Evolutionary conservation across 2,888 invertebrate genomes (phyloP).

Genomic region (Nomada fucata): DNA sequence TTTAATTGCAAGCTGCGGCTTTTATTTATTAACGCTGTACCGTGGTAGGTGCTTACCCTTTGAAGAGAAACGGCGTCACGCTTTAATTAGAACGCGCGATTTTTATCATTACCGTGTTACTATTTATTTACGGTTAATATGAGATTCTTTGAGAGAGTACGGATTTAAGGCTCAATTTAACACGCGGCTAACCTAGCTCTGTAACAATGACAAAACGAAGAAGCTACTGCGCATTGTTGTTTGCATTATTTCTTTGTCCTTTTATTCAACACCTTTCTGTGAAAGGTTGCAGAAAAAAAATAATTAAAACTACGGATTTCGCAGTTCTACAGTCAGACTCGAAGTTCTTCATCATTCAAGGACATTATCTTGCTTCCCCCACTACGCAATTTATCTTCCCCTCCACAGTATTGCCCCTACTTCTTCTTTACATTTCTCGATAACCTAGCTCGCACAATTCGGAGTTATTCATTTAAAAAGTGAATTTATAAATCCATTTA

Average conservation of each 20-base stretch:
- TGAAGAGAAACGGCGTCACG: constrained; percentile 1
- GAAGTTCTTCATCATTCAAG: background rate
- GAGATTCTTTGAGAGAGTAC: background rate
- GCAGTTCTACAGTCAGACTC: too few species aligned
- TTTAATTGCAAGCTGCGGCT: constrained; percentile 33
- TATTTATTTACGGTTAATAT: background rate
- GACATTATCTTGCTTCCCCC: background rate
- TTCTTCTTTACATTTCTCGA: too few species aligned
- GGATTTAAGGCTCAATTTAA: constrained; percentile 18
- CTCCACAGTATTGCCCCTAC: too few species aligned
- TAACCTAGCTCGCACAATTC: too few species aligned
- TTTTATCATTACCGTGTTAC: background rate
- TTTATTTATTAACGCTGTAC: constrained; percentile 25
- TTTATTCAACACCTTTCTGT: too few species aligned
- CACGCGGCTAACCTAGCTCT: background rate
- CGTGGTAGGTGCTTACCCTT: background rate
- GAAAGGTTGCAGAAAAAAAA: too few species aligned
- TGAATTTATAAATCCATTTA: too few species aligned
- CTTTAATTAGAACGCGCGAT: constrained; percentile 33
- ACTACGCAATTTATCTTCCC: background rate
- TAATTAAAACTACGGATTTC: too few species aligned
- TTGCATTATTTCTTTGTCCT: too few species aligned
- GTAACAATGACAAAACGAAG: background rate
- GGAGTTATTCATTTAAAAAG: too few species aligned
- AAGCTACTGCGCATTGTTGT: too few species aligned